Conservation (phyloP, 2,888 invertebrate genomes). For the Perdita meconis region DNA sequence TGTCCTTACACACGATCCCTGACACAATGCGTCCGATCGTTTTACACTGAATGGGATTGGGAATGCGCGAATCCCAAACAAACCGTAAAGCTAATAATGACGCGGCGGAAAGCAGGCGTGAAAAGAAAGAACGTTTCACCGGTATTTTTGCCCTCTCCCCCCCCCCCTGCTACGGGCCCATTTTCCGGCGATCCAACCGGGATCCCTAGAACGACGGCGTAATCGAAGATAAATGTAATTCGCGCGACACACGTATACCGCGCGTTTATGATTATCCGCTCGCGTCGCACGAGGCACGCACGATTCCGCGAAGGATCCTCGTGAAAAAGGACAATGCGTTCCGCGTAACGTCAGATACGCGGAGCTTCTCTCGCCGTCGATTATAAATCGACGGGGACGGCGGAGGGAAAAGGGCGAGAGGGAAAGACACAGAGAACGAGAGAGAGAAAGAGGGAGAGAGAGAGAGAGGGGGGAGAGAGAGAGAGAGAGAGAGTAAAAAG, state of each 20-base stretch:
- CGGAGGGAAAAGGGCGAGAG: slow-evolving; percentile 6
- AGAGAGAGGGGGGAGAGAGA: slow-evolving; percentile 6
- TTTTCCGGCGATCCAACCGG: background rate
- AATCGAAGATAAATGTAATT: slow-evolving; percentile 11
- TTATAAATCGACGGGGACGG: slow-evolving; percentile 47
- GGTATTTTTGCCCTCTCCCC: background rate
- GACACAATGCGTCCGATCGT: slow-evolving; percentile 74
- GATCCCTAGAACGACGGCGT: too few relatives aligned
- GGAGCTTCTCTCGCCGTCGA: slow-evolving; percentile 33
- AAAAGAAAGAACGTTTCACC: slow-evolving; percentile 40
- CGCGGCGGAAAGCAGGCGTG: slow-evolving; percentile 43
- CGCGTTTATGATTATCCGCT: background rate
- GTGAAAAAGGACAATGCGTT: slow-evolving; percentile 35
- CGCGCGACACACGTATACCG: background rate
- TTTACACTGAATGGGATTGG: slow-evolving; percentile 74
- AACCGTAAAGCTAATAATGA: slow-evolving; percentile 64
- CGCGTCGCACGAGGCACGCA: background rate
- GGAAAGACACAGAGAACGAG: background rate
- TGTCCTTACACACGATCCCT: slow-evolving; percentile 73
- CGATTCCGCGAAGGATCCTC: slow-evolving; percentile 42
- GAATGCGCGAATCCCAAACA: slow-evolving; percentile 62
- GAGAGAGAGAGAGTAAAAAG: slow-evolving; percentile 1
- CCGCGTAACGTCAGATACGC: slow-evolving; percentile 28
- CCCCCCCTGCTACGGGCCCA: too few relatives aligned
- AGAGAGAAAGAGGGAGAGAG: background rate